Percentiles rank a stretch among this genome's conserved stretches.
Conservation (phyloP, 1,140 invertebrate genomes). For the Scaptomyza graminum region DNA sequence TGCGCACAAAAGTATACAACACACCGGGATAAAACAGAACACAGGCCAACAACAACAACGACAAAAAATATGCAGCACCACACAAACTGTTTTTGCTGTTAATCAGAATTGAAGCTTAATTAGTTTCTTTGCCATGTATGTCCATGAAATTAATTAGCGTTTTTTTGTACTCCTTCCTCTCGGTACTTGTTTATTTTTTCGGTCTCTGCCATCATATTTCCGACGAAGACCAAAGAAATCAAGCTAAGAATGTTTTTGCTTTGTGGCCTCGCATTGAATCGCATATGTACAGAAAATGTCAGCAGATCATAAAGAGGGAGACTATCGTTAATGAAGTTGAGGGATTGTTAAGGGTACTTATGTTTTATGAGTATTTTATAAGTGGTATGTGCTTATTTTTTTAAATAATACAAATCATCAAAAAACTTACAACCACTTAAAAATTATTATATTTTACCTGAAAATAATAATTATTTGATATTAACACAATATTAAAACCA, state of each 20-base stretch:
- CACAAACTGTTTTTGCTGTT: constrained; percentile 64
- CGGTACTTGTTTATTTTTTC: neutral
- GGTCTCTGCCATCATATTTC: constrained; percentile 4
- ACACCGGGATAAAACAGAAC: constrained; percentile 21
- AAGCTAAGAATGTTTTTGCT: constrained; percentile 3
- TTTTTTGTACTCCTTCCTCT: constrained; percentile 37
- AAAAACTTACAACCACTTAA: no score
- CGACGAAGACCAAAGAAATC: constrained; percentile 10
- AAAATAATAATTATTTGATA: no score
- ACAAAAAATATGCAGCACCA: constrained; percentile 53
- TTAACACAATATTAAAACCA: no score
- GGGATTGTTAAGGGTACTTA: neutral
- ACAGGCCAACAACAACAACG: neutral
- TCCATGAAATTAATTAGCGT: constrained; percentile 72
- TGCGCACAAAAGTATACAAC: constrained; percentile 74
- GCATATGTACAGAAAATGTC: constrained; percentile 4
- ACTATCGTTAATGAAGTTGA: neutral
- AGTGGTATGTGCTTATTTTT: no score
- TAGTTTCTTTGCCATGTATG: constrained; percentile 70
- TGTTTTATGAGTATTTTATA: neutral
- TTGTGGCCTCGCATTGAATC: constrained; percentile 2
- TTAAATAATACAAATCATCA: no score
- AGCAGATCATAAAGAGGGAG: neutral
- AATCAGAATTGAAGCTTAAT: constrained; percentile 74
- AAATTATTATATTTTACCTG: no score